Evolutionary conservation across 1,140 invertebrate genomes (phyloP).

Genomic region (Brachionus plicatilis): DNA sequence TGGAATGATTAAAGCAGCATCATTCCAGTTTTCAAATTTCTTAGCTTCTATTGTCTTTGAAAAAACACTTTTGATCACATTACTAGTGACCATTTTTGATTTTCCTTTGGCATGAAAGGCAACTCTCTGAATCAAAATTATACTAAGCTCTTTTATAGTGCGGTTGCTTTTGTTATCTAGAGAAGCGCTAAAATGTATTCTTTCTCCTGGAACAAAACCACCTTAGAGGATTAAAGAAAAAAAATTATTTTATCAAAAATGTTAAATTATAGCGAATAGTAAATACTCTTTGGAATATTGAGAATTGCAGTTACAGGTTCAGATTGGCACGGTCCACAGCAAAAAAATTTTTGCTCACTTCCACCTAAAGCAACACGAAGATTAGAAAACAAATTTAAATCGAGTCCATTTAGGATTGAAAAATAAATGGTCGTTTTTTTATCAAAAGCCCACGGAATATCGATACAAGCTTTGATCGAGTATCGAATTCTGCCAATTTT

Average conservation of each 20-base stretch:
- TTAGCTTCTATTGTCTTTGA: background rate
- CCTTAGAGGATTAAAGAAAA: background rate
- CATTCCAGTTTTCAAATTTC: background rate
- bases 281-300: background rate
- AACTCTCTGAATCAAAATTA: background rate
- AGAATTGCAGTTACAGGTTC: background rate
- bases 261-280: background rate
- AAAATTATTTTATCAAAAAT: background rate
- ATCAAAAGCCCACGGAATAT: conserved; percentile 48
- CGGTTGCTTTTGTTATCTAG: background rate
- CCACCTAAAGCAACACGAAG: background rate
- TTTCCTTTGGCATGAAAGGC: background rate
- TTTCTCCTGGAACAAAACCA: conserved; percentile 21
- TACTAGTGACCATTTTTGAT: background rate
- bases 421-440: conserved; percentile 47
- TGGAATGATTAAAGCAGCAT: background rate
- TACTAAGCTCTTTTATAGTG: background rate
- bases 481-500: conserved; percentile 56
- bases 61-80: background rate
- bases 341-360: background rate
- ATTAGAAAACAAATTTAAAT: conserved; percentile 45
- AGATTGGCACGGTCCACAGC: background rate
- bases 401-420: conserved; percentile 47
- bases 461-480: conserved; percentile 54
- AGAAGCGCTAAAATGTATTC: background rate